A percentile compares a stretch with the other conserved stretches of the same genome.
These are phyloP conservation scores for Mionectes macconnelli DNA, from an alignment of 2,113 vertebrate species.

Conservation along the genomic window DNA sequence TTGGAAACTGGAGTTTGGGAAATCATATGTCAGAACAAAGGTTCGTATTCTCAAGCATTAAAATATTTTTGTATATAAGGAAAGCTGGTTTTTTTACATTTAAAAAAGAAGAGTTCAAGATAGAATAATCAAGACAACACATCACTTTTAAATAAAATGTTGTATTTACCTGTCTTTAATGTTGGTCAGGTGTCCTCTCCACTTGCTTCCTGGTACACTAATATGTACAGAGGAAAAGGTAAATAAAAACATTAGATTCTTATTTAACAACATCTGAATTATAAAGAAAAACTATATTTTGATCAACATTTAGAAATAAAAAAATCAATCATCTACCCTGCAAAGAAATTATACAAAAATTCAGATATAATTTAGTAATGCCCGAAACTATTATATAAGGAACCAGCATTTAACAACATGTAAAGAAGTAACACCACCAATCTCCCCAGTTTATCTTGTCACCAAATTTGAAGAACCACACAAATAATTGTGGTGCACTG, in stretches of 20 bases:
- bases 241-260: slow-evolving; percentile 20
- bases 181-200: slow-evolving; percentile 81
- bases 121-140: background rate
- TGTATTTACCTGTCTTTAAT: slow-evolving; percentile 78
- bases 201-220: slow-evolving; percentile 83
- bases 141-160: background rate
- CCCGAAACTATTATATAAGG: background rate
- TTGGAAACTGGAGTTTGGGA: background rate
- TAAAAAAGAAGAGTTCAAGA: background rate
- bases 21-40: background rate
- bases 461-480: background rate
- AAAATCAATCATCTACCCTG: background rate
- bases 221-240: background rate
- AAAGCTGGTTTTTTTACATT: background rate
- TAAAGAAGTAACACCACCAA: background rate
- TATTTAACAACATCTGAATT: background rate
- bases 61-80: background rate
- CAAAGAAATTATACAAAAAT: background rate
- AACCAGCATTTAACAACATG: background rate
- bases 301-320: background rate
- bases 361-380: background rate
- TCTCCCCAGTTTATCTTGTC: background rate
- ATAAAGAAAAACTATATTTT: background rate
- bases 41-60: background rate
- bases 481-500: background rate